Evolutionary conservation across 2,797 vertebrate genomes (phyloP), one percentile per base, ranked within the genome.

Genomic region (Sciaenops ocellatus): DNA sequence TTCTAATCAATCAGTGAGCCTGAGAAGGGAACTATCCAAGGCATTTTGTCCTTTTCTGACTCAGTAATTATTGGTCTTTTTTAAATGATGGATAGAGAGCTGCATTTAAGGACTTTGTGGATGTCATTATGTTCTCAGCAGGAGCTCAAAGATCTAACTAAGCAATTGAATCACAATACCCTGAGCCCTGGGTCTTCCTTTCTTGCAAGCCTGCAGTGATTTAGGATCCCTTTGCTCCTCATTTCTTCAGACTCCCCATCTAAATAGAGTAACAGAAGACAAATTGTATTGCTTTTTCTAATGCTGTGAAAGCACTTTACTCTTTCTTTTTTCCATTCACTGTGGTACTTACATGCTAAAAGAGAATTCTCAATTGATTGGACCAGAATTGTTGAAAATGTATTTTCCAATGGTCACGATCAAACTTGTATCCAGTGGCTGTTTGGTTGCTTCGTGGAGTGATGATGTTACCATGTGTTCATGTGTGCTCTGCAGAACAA

Each of bases 181-280:
- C 5, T 18, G 30, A 66, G 47, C 48, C 6, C 2, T 12, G 57
- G 60, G n/a, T 13, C 0, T 68, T 13, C n/a, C n/a, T 67, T 18
- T 68, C 51, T 59, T 73, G n/a, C 28, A 64, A 41, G n/a, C 61
- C 63, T 44, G 48, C 60, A 54, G 64, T 79, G 52, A 85, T 84
- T 83, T 76, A 64, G 50, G 20, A 57, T 51, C 42, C 28, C 52
- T 71, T 67, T 73, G 41, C 48, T 67, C 56, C 30, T 66, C 5
- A 1, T 54, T 78, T 42, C 44, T 26, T 62, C 51, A 76, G 26
- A 80, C 22, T 76, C 28, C n/a, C 28, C 50, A 13, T 54, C 41
- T 38, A 60, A 68, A 72, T 11, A 34, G 64, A 72, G 55, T 46
- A 46, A 68, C 55, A 73, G 44, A 55, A 13, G 44, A 73, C 20